These are phyloP conservation scores for Esox lucius DNA, from an alignment of 2,797 vertebrate genomes.

Conservation along the genomic window DNA sequence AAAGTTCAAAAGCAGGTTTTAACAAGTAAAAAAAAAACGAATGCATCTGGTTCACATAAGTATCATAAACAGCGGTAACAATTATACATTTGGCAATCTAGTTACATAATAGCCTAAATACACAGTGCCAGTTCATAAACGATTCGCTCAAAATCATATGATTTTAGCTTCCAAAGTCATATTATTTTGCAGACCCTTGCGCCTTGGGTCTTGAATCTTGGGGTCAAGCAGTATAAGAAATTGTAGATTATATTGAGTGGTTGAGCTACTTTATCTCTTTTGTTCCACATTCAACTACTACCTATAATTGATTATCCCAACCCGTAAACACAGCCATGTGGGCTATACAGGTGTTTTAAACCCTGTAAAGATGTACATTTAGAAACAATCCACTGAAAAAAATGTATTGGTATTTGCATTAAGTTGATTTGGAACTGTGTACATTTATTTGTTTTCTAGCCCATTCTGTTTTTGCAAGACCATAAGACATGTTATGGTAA, in stretches of 20 bases:
- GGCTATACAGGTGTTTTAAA: too few relatives aligned
- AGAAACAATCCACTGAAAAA: too few relatives aligned
- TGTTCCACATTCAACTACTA: neutral
- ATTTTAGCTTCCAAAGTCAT: neutral
- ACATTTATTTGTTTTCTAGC: neutral
- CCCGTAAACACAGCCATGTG: too few relatives aligned
- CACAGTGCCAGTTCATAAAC: neutral
- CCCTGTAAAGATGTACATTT: too few relatives aligned
- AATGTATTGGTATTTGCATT: too few relatives aligned
- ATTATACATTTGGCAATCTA: neutral
- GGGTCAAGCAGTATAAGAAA: neutral
- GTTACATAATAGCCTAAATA: neutral
- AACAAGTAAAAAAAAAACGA: neutral
- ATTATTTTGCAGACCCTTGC: neutral
- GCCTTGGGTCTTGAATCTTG: neutral
- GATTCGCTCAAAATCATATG: too few relatives aligned
- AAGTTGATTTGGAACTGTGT: neutral
- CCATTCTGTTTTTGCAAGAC: neutral
- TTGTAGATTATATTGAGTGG: neutral
- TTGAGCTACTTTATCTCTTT: neutral
- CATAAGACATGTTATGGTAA: neutral
- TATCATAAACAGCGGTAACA: neutral
- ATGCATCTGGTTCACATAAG: conserved; percentile 3
- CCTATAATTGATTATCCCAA: neutral
- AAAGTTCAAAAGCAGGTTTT: neutral